Base-by-base conservation (phyloP, 2,113 vertebrate genomes). In the Oncorhynchus tshawytscha region DNA sequence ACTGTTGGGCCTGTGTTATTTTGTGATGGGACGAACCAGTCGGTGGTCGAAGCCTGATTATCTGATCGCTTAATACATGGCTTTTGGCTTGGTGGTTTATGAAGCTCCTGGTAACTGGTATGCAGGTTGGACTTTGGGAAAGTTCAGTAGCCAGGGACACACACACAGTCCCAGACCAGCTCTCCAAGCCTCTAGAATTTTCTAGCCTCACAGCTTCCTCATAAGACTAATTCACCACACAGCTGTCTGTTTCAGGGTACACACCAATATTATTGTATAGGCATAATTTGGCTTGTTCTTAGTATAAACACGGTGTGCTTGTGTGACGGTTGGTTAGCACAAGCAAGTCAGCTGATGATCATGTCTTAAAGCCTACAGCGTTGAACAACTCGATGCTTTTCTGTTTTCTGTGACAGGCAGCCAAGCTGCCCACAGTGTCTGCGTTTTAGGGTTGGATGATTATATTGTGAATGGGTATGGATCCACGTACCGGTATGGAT, bases 1-100 rank as follows among this genome's bases (percentile, higher is more conserved):
- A 57, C 69, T 78, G 59, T 67, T 80, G 4, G 20, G 76, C 76
- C 72, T 12, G 39, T 82, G 70, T 54, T 54, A 54, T 74, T 81
- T 86, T 82, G 65, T 81, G 68, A 70, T 70, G 4, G 57, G 75
- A 45, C 9, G 8, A 9, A 45, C 39, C 39, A 45, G 39, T 45
- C 39, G 39, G 39, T 45, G 39, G 39, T 73, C 71, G 74, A 71
- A 64, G 75, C 72, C 72, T 48, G 67, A 62, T 45, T 45, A 67
- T 72, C 78, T 81, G 83, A 86, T 75, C 27, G 11, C 69, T 80
- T 75, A 74, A 64, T 39, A 34, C 64, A 68, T 67, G 11, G 24
- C 71, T 73, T 49, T 60, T 48, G 66, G 71, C 12, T 8, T 34
- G 24, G 45, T 34, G 66, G 62, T 45, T 77, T 16, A 48, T 18